Conservation (phyloP, 1,140 invertebrate species). For the Brachionus manjavacas region DNA sequence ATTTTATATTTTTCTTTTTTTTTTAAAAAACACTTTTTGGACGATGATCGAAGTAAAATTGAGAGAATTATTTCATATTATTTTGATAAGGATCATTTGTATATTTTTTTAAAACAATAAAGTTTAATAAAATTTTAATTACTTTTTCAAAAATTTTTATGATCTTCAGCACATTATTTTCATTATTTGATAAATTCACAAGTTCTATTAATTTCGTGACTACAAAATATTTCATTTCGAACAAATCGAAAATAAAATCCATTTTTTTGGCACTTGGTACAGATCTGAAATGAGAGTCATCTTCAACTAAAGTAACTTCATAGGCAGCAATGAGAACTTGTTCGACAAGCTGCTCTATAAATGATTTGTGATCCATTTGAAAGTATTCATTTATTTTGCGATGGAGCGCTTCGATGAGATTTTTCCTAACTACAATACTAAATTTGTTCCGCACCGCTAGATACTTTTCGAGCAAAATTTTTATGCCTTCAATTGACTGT, state of each 20-base stretch:
- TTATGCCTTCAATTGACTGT: constrained; percentile 11
- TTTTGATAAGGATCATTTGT: background rate
- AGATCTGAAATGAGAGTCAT: constrained; percentile 5
- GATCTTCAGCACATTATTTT: constrained; percentile 12
- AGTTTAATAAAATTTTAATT: background rate
- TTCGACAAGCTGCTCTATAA: constrained; percentile 6
- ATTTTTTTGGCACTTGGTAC: background rate
- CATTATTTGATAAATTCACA: background rate
- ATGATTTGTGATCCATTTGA: constrained; percentile 1
- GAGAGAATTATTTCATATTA: background rate
- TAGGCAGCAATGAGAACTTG: background rate
- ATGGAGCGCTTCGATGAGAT: constrained; percentile 1
- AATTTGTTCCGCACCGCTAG: background rate
- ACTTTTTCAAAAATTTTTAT: constrained; percentile 28
- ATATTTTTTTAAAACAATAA: background rate
- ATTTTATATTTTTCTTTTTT: too few relatives aligned
- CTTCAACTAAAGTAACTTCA: background rate
- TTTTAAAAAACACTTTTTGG: too few relatives aligned
- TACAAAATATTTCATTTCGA: constrained; percentile 31
- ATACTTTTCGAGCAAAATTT: constrained; percentile 19
- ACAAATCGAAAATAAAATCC: background rate
- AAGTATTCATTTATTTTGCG: constrained; percentile 13
- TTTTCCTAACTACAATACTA: background rate
- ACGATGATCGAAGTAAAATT: too few relatives aligned
- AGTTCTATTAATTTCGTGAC: constrained; percentile 9